Evolutionary conservation across 1,140 invertebrate genomes (phyloP).

Genomic region (Dendroctonus valens): DNA sequence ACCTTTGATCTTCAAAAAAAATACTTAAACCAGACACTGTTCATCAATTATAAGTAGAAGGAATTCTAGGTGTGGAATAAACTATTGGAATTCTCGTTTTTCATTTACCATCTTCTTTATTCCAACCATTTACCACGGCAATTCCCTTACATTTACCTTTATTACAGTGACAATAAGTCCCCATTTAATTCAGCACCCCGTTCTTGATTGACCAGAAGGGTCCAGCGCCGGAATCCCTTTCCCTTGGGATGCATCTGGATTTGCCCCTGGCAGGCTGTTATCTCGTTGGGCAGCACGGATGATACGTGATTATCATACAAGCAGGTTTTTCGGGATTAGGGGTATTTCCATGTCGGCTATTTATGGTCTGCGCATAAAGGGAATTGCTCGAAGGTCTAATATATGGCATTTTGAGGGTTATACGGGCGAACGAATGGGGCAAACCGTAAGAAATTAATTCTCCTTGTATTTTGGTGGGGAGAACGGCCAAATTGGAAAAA

Average conservation of each 20-base stretch:
- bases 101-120: too few relatives aligned
- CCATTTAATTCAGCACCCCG: constrained; percentile 23
- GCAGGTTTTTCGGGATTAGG: constrained; percentile 28
- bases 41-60: too few relatives aligned
- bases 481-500: too few relatives aligned
- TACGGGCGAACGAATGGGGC: too few relatives aligned
- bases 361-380: constrained; percentile 23
- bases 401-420: constrained; percentile 2
- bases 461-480: too few relatives aligned
- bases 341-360: constrained; percentile 19
- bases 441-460: too few relatives aligned
- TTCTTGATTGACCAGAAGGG: constrained; percentile 32
- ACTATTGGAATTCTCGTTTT: too few relatives aligned
- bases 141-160: not conserved
- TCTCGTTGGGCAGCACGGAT: constrained; percentile 26
- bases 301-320: constrained; percentile 34
- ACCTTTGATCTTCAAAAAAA: too few relatives aligned
- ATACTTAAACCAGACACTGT: too few relatives aligned
- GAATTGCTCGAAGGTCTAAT: constrained; percentile 11
- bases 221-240: constrained; percentile 9
- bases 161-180: not conserved
- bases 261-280: constrained; percentile 22
- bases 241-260: constrained; percentile 18
- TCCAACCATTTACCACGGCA: too few relatives aligned
- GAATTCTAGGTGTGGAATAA: too few relatives aligned